A percentile compares a stretch with the other conserved stretches of the same genome.
phyloP scores from a whole-genome alignment of 2,113 vertebrate species.

The Nanorana parkeri region DNA sequence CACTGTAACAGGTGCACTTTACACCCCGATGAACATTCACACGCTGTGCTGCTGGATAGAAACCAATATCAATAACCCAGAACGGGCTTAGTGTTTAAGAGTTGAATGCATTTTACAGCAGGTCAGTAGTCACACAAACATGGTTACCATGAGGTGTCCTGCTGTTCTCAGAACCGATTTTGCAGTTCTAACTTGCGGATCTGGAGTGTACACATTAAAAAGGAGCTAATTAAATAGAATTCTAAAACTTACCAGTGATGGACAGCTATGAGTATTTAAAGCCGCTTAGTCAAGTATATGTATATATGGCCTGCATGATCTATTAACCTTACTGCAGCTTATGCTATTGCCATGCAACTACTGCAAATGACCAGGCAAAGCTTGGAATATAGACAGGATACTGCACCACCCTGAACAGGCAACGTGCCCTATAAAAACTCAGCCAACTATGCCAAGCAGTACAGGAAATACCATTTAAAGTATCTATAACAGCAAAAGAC shows the following conservation, averaged over 20 bases:
- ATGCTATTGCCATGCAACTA: background rate
- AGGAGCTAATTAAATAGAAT: background rate
- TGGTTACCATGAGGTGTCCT: background rate
- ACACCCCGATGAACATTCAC: background rate
- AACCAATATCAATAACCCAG: background rate
- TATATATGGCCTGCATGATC: background rate
- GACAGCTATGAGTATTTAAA: background rate
- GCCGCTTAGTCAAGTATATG: background rate
- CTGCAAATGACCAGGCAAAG: background rate
- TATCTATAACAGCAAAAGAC: no score
- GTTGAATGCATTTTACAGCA: background rate
- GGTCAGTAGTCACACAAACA: background rate
- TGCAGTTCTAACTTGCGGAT: background rate
- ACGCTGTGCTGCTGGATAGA: background rate
- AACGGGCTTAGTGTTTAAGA: conserved; percentile 21
- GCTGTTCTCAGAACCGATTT: background rate
- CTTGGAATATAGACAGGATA: background rate
- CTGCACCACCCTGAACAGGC: no score
- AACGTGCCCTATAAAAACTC: no score
- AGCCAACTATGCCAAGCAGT: no score
- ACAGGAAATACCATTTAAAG: no score
- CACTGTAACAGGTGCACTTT: conserved; percentile 1
- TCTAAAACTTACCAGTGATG: background rate
- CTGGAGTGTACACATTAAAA: conserved; percentile 15
- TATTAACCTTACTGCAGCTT: background rate